Base-by-base conservation (phyloP, 2,888 invertebrate species). In the Diplazon laetatorius region DNA sequence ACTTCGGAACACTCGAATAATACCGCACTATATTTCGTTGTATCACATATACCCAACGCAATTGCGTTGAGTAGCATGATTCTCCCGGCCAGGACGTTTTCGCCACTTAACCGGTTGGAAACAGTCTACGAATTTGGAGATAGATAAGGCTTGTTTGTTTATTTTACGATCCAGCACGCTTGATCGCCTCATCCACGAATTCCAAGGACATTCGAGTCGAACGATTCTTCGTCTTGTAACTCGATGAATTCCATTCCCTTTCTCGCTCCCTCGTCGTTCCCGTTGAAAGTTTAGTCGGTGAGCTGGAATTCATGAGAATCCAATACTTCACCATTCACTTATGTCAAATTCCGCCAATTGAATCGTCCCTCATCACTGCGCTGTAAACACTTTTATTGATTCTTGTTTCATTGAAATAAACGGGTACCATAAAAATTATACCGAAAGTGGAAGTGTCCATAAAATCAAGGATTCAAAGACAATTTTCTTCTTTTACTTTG, bases 11-110 rank as follows among this genome's bases (percentile, higher is more conserved):
- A 73, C 66, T 73, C 69, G 52, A 37, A 75, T 52, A 37, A 69
- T 42, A 39, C 52, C 20, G 50, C 59, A 52, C 60, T 46, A 46
- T 62, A 48, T 68, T 46, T 39, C 30, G 30, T 30, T 20, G 57
- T 18, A 46, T 48, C 30, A 48, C 74, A 46, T 69, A 69, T 65
- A 76, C 46, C 57, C 72, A 80, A 70, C 63, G 78, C 80, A 80
- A 82, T 82, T 72, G 78, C 75, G 72, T 77, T 77, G 75, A 82
- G 79, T 80, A 70, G 68, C 62, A 70, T 70, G 16, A 57, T 30
- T 66, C 59, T 22, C n/a, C 42, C 39, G 22, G 44, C 71, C 37
- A 37, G 46, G 37, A 70, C 63, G 52, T 39, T 22, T 68, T 62
- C 20, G n/a, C 60, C 52, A 60, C 52, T 69, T 72, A 59, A 70